A percentile compares a stretch with the other conserved stretches of the same genome.
Evolutionary conservation across 2,888 invertebrate genomes (phyloP).

Genomic region (Spisula solida): DNA sequence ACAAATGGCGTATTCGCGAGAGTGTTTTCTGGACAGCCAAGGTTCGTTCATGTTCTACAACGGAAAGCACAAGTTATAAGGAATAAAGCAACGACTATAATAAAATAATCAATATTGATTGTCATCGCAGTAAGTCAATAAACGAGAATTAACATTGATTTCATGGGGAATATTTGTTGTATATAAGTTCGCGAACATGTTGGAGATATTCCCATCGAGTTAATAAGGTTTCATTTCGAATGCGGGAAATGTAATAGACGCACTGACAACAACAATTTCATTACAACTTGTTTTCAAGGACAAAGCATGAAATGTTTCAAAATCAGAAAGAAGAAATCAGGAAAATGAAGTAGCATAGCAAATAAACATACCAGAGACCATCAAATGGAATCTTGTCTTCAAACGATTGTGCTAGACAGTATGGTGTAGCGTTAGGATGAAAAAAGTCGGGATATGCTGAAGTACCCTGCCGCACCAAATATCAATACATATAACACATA

Average conservation of each 20-base stretch:
- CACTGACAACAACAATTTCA: neutral
- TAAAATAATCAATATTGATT: no score
- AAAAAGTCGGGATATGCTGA: constrained; percentile 84
- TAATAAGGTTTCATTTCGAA: neutral
- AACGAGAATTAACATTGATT: no score
- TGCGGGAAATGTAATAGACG: no score
- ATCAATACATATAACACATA: no score
- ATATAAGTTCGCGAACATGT: neutral
- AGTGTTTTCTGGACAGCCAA: constrained; percentile 80
- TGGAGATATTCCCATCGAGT: no score
- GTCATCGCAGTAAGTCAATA: no score
- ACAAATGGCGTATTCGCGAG: constrained; percentile 84
- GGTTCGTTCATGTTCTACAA: constrained; percentile 87
- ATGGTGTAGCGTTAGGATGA: constrained; percentile 79
- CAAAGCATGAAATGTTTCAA: neutral
- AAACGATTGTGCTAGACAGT: constrained; percentile 76
- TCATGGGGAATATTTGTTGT: no score
- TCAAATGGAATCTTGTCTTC: constrained; percentile 79
- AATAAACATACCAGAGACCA: constrained; percentile 82
- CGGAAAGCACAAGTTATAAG: neutral
- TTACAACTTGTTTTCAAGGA: neutral
- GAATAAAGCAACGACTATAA: neutral
- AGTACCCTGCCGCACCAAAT: constrained; percentile 83
- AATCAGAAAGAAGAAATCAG: neutral
- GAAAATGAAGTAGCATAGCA: neutral